Percentiles rank a stretch among this genome's conserved stretches.
phyloP scores from a whole-genome alignment of 2,797 vertebrate species.

The Acanthurus lineatus region DNA sequence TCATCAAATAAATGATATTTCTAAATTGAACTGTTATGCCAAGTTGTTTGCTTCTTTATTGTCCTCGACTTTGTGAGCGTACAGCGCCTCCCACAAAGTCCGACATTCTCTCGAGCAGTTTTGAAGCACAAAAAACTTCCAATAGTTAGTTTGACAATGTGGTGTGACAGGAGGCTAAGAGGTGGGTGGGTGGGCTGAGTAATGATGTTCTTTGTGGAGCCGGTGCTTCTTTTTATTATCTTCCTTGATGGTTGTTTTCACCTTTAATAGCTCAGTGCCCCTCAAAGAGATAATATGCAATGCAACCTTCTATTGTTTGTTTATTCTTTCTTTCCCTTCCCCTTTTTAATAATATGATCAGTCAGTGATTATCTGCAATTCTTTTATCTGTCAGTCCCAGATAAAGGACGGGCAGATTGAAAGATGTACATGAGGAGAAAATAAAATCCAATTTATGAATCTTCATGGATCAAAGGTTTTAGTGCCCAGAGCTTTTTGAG shows the following conservation, averaged over 20 bases:
- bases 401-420: slow-evolving; percentile 49
- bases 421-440: slow-evolving; percentile 49
- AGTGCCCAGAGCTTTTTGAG: slow-evolving; percentile 42
- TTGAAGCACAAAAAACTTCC: slow-evolving; percentile 68
- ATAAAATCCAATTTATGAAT: slow-evolving; percentile 58
- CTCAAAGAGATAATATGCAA: slow-evolving; percentile 65
- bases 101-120: slow-evolving; percentile 67
- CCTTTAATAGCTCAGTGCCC: slow-evolving; percentile 75
- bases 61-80: slow-evolving; percentile 50
- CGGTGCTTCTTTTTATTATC: slow-evolving; percentile 36
- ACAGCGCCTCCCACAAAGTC: slow-evolving; percentile 67
- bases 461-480: slow-evolving; percentile 59
- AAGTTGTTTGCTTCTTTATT: slow-evolving; percentile 67
- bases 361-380: slow-evolving; percentile 48
- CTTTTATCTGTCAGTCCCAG: slow-evolving; percentile 49
- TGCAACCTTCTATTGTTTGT: slow-evolving; percentile 63
- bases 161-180: slow-evolving; percentile 58
- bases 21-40: slow-evolving; percentile 65
- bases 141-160: slow-evolving; percentile 78
- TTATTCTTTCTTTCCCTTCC: slow-evolving; percentile 10
- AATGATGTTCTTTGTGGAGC: slow-evolving; percentile 72
- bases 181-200: slow-evolving; percentile 62
- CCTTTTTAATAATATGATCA: slow-evolving; percentile 26
- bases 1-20: slow-evolving; percentile 66
- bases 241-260: slow-evolving; percentile 63